Percentiles rank a stretch among this genome's conserved stretches.
Evolutionary conservation across 2,888 invertebrate species (phyloP).

Genomic region (Hirtodrosophila confusa): DNA sequence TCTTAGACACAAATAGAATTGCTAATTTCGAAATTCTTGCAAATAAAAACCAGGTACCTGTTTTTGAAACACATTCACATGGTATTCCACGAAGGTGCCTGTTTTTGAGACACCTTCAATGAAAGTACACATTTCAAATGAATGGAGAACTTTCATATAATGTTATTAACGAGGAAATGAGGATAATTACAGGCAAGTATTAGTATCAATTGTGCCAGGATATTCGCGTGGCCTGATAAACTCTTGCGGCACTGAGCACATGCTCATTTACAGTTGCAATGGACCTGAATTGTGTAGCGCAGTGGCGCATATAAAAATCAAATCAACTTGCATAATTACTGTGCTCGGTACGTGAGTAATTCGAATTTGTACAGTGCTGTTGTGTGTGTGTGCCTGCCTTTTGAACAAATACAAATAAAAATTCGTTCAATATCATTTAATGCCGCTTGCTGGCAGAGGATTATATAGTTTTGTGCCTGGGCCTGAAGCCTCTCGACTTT

Average conservation of each 20-base stretch:
- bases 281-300: conserved; percentile 19
- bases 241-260: neutral
- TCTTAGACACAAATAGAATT: no score
- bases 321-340: conserved; percentile 71
- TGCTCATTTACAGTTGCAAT: neutral
- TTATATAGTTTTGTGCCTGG: neutral
- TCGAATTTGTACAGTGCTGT: conserved; percentile 48
- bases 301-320: conserved; percentile 55
- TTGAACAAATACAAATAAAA: conserved; percentile 21
- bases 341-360: conserved; percentile 62
- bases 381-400: neutral
- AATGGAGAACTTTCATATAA: no score
- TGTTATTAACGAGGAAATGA: no score
- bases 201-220: no score
- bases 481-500: conserved; percentile 55
- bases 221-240: no score
- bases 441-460: conserved; percentile 21
- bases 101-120: no score
- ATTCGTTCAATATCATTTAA: conserved; percentile 57
- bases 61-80: no score
- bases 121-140: no score
- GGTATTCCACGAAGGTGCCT: no score
- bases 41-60: no score
- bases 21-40: no score
- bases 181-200: no score